Conservation (phyloP, 2,888 invertebrate species). For the Acanthosepion lycidas region DNA sequence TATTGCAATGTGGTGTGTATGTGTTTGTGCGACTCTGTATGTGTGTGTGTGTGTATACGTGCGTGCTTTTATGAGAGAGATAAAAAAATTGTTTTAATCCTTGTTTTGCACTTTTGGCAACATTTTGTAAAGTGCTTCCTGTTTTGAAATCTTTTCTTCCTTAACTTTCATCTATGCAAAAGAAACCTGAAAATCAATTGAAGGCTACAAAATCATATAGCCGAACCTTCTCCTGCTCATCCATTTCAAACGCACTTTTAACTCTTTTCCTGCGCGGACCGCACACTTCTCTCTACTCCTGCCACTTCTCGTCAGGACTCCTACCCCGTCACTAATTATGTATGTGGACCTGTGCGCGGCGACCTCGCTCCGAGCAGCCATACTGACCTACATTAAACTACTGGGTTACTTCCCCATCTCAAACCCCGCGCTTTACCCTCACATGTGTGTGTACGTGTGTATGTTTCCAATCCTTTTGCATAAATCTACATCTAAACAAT, state of each 20-base stretch:
- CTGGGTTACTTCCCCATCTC: not conserved
- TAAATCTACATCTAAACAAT: not conserved
- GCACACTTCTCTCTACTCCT: not conserved
- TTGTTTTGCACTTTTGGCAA: not conserved
- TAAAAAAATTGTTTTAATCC: too few species aligned
- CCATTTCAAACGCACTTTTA: not conserved
- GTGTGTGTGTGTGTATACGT: not conserved
- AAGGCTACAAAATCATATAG: too few species aligned
- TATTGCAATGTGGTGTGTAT: not conserved
- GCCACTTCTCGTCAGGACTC: not conserved
- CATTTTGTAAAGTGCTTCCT: not conserved
- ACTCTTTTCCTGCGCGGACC: constrained; percentile 33
- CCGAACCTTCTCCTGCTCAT: not conserved
- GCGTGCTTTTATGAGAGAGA: not conserved
- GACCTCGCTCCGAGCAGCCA: constrained; percentile 17
- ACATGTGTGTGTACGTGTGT: not conserved
- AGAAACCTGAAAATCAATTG: not conserved
- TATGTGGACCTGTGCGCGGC: constrained; percentile 15
- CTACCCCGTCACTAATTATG: not conserved
- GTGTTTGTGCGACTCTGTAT: not conserved
- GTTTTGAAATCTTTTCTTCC: not conserved
- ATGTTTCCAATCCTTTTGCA: not conserved
- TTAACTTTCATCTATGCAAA: not conserved
- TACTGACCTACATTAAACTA: constrained; percentile 33
- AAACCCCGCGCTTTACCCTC: not conserved